Evolutionary conservation across 2,888 invertebrate species (phyloP).

Genomic region (Eubasilissa splendida): DNA sequence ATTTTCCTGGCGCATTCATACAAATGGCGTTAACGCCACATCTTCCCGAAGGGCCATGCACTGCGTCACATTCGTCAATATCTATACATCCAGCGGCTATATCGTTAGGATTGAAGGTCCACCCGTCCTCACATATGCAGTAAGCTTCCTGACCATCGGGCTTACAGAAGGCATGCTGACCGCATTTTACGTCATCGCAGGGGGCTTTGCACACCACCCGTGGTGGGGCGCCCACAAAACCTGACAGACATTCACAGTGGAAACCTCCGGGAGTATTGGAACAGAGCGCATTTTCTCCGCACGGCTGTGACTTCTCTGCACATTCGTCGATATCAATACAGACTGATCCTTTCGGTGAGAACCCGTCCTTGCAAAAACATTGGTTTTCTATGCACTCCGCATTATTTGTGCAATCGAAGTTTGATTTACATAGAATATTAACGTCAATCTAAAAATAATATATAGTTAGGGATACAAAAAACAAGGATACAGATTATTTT

Average conservation of each 20-base stretch:
- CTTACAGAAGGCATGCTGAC: constrained; percentile 90
- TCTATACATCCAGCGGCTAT: constrained; percentile 93
- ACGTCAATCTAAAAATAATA: constrained; percentile 80
- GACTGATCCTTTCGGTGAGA: constrained; percentile 83
- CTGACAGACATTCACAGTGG: constrained; percentile 86
- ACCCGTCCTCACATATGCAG: constrained; percentile 93
- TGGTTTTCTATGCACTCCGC: constrained; percentile 91
- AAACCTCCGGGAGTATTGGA: constrained; percentile 86
- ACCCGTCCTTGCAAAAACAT: constrained; percentile 92
- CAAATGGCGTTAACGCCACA: constrained; percentile 90
- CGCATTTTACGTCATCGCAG: constrained; percentile 92
- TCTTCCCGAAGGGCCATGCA: constrained; percentile 83
- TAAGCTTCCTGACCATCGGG: constrained; percentile 91
- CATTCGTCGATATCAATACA: constrained; percentile 91
- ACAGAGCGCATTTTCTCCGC: constrained; percentile 85
- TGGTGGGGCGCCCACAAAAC: constrained; percentile 88
- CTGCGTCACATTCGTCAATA: constrained; percentile 90
- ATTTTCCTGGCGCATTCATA: constrained; percentile 86
- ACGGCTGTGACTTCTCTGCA: constrained; percentile 71
- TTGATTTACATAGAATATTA: constrained; percentile 86
- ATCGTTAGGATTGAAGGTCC: constrained; percentile 92
- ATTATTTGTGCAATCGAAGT: constrained; percentile 94
- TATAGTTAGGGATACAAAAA: neutral
- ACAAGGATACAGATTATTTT: neutral
- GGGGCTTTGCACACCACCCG: constrained; percentile 88